phyloP scores from a whole-genome alignment of 2,888 invertebrate species.

The Philopedon plagiatum region DNA sequence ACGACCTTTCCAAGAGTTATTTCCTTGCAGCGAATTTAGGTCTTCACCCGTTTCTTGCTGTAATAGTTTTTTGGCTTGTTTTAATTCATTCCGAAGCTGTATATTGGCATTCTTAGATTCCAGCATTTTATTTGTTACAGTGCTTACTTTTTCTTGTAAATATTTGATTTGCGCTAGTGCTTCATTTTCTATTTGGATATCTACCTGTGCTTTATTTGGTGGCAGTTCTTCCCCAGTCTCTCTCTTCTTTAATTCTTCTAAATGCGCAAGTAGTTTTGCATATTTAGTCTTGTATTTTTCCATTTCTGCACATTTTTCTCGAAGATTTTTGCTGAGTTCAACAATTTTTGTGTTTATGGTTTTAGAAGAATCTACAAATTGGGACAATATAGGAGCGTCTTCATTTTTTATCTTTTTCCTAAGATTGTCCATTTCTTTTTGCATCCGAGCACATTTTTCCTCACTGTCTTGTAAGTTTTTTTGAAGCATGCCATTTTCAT shows the following conservation, averaged over 20 bases:
- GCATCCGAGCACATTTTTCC: slow-evolving; percentile 19
- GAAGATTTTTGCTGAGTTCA: slow-evolving; percentile 77
- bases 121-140: slow-evolving; percentile 75
- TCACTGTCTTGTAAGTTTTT: slow-evolving; percentile 70
- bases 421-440: slow-evolving; percentile 8
- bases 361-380: slow-evolving; percentile 72
- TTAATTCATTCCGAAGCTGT: slow-evolving; percentile 79
- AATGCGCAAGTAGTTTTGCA: slow-evolving; percentile 71
- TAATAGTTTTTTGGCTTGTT: slow-evolving; percentile 80
- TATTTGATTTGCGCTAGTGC: slow-evolving; percentile 72
- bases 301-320: slow-evolving; percentile 76
- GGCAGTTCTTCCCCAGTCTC: slow-evolving; percentile 12
- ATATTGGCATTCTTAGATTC: slow-evolving; percentile 80
- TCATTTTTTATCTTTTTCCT: slow-evolving; percentile 37
- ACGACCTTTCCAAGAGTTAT: slow-evolving; percentile 82
- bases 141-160: slow-evolving; percentile 74
- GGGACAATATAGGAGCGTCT: slow-evolving; percentile 66
- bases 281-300: slow-evolving; percentile 75
- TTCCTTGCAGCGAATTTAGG: slow-evolving; percentile 75
- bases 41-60: slow-evolving; percentile 84
- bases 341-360: slow-evolving; percentile 77
- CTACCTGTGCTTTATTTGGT: neutral
- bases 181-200: slow-evolving; percentile 62
- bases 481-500: slow-evolving; percentile 73
- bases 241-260: slow-evolving; percentile 66